Conservation (phyloP, 1,140 invertebrate species). For the Lethrus apterus region DNA sequence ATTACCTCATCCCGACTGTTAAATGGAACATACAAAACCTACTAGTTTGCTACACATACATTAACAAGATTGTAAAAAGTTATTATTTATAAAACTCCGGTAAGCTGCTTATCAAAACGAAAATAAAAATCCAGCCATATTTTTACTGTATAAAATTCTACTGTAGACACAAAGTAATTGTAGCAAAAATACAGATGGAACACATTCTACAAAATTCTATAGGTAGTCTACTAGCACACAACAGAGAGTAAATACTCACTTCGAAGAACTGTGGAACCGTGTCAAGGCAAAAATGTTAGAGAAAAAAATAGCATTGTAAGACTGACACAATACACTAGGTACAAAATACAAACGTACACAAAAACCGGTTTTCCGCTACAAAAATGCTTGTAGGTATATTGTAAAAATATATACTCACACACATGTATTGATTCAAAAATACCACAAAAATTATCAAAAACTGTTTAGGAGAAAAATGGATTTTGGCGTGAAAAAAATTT, state of each 20-base stretch:
- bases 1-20: slow-evolving; percentile 38
- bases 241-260: slow-evolving; percentile 42
- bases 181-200: no score
- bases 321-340: slow-evolving; percentile 32
- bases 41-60: slow-evolving; percentile 23
- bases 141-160: no score
- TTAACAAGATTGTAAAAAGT: slow-evolving; percentile 16
- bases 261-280: slow-evolving; percentile 37
- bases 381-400: slow-evolving; percentile 40
- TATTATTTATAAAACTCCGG: slow-evolving; percentile 10
- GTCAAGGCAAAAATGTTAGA: slow-evolving; percentile 41
- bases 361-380: slow-evolving; percentile 39
- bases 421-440: slow-evolving; percentile 40
- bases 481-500: slow-evolving; percentile 7
- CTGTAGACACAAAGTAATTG: no score
- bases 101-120: slow-evolving; percentile 15
- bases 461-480: slow-evolving; percentile 9
- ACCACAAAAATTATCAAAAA: slow-evolving; percentile 18
- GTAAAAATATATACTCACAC: slow-evolving; percentile 40
- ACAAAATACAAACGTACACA: slow-evolving; percentile 15
- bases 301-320: slow-evolving; percentile 41
- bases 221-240: slow-evolving; percentile 37
- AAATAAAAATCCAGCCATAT: slow-evolving; percentile 18
- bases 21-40: slow-evolving; percentile 31
- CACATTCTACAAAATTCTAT: slow-evolving; percentile 32